phyloP scores from a whole-genome alignment of 1,140 invertebrate genomes.

The Drosophila mauritiana region DNA sequence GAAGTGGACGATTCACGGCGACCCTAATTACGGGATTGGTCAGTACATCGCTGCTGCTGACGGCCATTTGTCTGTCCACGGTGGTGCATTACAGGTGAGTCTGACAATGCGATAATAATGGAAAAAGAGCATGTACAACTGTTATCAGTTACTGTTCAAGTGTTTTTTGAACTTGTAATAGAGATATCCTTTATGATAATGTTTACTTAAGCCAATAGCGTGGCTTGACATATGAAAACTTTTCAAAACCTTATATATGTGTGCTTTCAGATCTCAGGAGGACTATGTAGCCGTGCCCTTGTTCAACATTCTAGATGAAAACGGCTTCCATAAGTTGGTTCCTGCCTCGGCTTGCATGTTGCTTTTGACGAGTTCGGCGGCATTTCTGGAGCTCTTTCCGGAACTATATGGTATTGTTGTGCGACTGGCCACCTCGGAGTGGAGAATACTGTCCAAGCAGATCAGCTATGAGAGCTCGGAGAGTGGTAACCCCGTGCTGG shows the following conservation, averaged over 20 bases:
- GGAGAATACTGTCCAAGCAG: slow-evolving; percentile 87
- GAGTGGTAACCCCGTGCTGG: slow-evolving; percentile 88
- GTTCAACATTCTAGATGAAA: slow-evolving; percentile 87
- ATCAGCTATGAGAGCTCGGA: slow-evolving; percentile 88
- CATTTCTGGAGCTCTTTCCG: slow-evolving; percentile 87
- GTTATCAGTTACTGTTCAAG: not conserved
- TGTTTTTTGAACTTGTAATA: not conserved
- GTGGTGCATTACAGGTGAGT: slow-evolving; percentile 77
- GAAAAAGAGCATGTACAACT: not conserved
- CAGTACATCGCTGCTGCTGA: slow-evolving; percentile 63
- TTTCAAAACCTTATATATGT: not conserved
- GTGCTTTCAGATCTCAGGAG: slow-evolving; percentile 42
- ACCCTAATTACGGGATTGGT: slow-evolving; percentile 54
- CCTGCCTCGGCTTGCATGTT: slow-evolving; percentile 87
- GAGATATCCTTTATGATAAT: not conserved
- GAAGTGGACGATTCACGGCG: slow-evolving; percentile 59
- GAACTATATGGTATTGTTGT: slow-evolving; percentile 87
- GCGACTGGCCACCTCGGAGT: slow-evolving; percentile 87
- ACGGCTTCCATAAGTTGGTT: slow-evolving; percentile 87
- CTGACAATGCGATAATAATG: not conserved
- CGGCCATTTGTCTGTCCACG: slow-evolving; percentile 72
- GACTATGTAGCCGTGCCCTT: slow-evolving; percentile 87
- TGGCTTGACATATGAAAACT: too few species aligned
- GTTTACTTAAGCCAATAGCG: not conserved
- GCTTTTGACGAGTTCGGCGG: slow-evolving; percentile 86